phyloP scores from a whole-genome alignment of 2,888 invertebrate genomes.

The Anoncus sp. region DNA sequence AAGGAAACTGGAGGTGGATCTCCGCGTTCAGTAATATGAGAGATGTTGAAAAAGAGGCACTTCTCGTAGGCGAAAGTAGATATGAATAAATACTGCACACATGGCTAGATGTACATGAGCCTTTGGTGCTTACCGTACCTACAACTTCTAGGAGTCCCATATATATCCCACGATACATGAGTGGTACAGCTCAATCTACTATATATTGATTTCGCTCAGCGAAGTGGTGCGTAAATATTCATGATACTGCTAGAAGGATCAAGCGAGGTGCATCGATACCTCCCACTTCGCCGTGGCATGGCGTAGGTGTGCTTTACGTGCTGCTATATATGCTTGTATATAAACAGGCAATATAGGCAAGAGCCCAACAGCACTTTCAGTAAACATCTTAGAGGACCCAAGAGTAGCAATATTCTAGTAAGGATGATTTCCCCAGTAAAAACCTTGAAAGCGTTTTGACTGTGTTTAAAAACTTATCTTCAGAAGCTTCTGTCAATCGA shows the following conservation, averaged over 20 bases:
- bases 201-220: conserved; percentile 76
- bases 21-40: conserved; percentile 32
- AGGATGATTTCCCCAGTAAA: background rate
- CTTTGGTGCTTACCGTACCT: conserved; percentile 38
- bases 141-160: conserved; percentile 42
- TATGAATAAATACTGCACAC: conserved; percentile 39
- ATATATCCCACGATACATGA: conserved; percentile 56
- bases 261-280: conserved; percentile 70
- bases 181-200: conserved; percentile 55
- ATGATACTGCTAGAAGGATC: conserved; percentile 78
- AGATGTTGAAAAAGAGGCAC: conserved; percentile 31
- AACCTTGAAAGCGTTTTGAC: background rate
- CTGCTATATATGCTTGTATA: conserved; percentile 55
- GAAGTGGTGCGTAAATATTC: conserved; percentile 79
- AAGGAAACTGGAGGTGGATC: conserved; percentile 11
- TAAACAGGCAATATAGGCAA: conserved; percentile 69
- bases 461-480: background rate
- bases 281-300: conserved; percentile 45
- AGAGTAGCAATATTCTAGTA: conserved; percentile 16
- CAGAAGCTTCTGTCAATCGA: background rate
- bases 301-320: conserved; percentile 51
- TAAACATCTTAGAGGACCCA: conserved; percentile 32
- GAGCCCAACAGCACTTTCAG: conserved; percentile 46
- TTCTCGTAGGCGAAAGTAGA: conserved; percentile 35
- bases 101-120: conserved; percentile 13